A percentile compares a stretch with the other conserved stretches of the same genome.
These are phyloP conservation scores for Symphodus melops DNA, from an alignment of 2,113 vertebrate species.

Conservation along the genomic window DNA sequence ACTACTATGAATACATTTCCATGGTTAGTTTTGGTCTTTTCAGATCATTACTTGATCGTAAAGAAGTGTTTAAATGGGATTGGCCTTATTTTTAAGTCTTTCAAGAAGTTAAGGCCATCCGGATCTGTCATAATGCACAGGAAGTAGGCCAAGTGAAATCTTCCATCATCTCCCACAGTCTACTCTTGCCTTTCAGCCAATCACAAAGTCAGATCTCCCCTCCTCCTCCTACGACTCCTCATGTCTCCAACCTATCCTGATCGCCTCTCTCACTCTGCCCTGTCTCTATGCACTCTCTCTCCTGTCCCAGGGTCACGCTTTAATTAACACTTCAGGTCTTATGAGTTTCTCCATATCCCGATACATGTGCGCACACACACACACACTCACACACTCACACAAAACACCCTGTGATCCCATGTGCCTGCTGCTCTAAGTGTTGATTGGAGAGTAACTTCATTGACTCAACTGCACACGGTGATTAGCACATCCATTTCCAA, in stretches of 20 bases:
- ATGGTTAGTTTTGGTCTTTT: constrained; percentile 9
- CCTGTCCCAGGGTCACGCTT: constrained; percentile 75
- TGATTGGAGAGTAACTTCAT: constrained; percentile 71
- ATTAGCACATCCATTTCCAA: constrained; percentile 67
- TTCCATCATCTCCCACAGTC: constrained; percentile 30
- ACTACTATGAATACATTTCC: constrained; percentile 4
- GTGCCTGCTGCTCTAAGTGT: constrained; percentile 63
- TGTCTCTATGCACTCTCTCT: constrained; percentile 9
- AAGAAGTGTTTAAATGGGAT: constrained; percentile 24
- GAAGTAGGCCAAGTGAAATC: constrained; percentile 55
- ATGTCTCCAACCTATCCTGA: constrained; percentile 18
- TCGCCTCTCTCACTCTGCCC: constrained; percentile 24
- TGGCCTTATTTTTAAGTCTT: constrained; percentile 29
- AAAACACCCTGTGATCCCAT: constrained; percentile 38
- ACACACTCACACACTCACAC: neutral
- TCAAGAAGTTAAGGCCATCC: constrained; percentile 22
- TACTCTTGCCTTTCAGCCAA: constrained; percentile 54
- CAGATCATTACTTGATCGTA: neutral
- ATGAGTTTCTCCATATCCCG: constrained; percentile 70
- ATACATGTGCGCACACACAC: constrained; percentile 31
- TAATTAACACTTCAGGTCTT: constrained; percentile 83
- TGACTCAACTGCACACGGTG: constrained; percentile 47
- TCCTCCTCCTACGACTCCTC: constrained; percentile 33
- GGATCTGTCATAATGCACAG: constrained; percentile 46
- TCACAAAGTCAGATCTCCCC: constrained; percentile 54